These are phyloP conservation scores for Cepphus grylle DNA, from an alignment of 2,113 vertebrate species.

Conservation along the genomic window DNA sequence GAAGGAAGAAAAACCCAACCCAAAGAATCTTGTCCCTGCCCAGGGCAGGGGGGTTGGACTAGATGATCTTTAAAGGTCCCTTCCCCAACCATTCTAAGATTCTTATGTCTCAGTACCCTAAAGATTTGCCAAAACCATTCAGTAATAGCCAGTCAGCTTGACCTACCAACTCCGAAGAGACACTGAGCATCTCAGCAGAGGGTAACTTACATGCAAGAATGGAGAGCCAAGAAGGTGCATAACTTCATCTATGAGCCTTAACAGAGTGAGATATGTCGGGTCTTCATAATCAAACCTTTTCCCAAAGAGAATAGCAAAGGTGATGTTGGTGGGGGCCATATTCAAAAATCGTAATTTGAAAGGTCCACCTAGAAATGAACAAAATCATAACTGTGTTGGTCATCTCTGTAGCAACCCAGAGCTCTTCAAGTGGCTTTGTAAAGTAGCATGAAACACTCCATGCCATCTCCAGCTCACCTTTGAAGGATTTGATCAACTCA, in stretches of 20 bases:
- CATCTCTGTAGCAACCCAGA: background rate
- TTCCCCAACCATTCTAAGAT: background rate
- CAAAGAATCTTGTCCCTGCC: background rate
- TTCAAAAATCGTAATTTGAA: conserved; percentile 50
- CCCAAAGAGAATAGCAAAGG: conserved; percentile 61
- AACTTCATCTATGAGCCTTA: conserved; percentile 61
- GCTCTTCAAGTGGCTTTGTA: background rate
- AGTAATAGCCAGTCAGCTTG: background rate
- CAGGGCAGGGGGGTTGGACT: background rate
- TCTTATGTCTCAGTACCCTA: background rate
- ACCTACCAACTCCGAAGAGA: background rate
- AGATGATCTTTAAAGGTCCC: background rate
- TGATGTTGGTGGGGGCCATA: conserved; percentile 64
- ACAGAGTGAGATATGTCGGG: conserved; percentile 32
- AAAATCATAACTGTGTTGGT: background rate
- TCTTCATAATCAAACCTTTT: conserved; percentile 64
- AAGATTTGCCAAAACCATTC: background rate
- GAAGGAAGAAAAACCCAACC: background rate
- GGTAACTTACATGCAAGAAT: conserved; percentile 36
- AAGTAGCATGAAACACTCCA: background rate
- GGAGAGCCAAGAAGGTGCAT: conserved; percentile 60
- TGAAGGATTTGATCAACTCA: background rate
- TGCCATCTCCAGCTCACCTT: conserved; percentile 31
- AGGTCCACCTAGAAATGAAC: conserved; percentile 23
- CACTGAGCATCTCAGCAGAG: background rate